phyloP scores from a whole-genome alignment of 1,140 invertebrate species.

The Drepana arcuata region DNA sequence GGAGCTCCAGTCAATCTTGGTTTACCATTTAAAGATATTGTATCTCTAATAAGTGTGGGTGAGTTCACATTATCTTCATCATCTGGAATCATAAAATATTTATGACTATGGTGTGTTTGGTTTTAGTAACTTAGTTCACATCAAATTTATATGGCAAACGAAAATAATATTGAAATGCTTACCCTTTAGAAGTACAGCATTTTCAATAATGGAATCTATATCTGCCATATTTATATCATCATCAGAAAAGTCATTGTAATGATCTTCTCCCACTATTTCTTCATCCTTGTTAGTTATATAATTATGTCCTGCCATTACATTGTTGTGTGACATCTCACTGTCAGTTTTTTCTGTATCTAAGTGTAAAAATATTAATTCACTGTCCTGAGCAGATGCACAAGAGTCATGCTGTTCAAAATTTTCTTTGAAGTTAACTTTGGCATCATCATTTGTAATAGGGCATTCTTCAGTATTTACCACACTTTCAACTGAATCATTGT shows the following conservation, averaged over 20 bases:
- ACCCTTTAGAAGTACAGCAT: constrained; percentile 35
- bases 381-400: constrained; percentile 17
- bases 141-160: background rate
- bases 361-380: constrained; percentile 33
- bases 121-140: background rate
- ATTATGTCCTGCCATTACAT: constrained; percentile 6
- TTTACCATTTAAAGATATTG: constrained; percentile 24
- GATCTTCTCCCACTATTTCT: constrained; percentile 4
- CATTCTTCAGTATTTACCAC: background rate
- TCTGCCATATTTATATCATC: constrained; percentile 46
- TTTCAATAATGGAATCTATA: constrained; percentile 47
- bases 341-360: constrained; percentile 38
- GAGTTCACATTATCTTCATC: constrained; percentile 7
- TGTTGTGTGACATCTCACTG: constrained; percentile 7
- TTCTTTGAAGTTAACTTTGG: background rate
- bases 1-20: constrained; percentile 73
- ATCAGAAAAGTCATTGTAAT: constrained; percentile 35
- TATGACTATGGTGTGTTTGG: background rate
- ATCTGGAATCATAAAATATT: constrained; percentile 4
- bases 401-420: background rate
- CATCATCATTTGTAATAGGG: background rate
- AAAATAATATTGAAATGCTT: constrained; percentile 1
- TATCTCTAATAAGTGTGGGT: constrained; percentile 16
- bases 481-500: background rate
- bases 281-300: constrained; percentile 16